Evolutionary conservation across 2,888 invertebrate genomes (phyloP), one percentile per base, ranked within the genome.

Genomic region (Sinopyrophorus schimmeli): DNA sequence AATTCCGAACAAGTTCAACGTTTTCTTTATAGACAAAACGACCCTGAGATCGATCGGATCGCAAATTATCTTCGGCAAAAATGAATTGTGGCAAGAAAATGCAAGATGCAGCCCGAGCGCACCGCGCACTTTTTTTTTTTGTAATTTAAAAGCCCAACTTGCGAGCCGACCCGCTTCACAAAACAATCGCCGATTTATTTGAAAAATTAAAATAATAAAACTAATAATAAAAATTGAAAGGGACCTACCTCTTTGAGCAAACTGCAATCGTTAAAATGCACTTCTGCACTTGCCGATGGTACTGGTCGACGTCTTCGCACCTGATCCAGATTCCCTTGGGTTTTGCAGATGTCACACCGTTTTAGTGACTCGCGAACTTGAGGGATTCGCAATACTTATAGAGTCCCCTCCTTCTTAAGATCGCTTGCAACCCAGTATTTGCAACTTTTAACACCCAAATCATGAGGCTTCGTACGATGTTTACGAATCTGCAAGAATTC

Each of bases 341-440:
- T 64, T 65, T 63, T 60, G 52, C n/a, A 60, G 59, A 59, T 61
- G 63, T 61, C 60, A 62, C 59, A 57, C 56, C 63, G 62, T 63
- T 64, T 49, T 63, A 59, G 61, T 60, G 64, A 60, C 61, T 62
- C 60, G 61, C 61, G 53, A 47, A 53, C 59, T 62, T 60, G 54
- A 62, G 63, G 62, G 60, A 59, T 61, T 60, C 64, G 67, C 62
- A 65, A 66, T 68, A 68, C 67, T 68, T 67, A 66, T 68, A 68
- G 58, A 58, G 59, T 65, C 67, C 67, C 68, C 66, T 63, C 67
- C 65, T 58, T 54, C 34, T n/a, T n/a, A n/a, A 46, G 47, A 37
- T 42, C 43, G 41, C 47, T 44, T 53, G 53, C 46, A 47, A 46
- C 50, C 50, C 54, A 43, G 54, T 54, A 57, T 57, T 56, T 54